These are phyloP conservation scores for Liasis olivaceus DNA, from an alignment of 2,797 vertebrate genomes.

Conservation along the genomic window DNA sequence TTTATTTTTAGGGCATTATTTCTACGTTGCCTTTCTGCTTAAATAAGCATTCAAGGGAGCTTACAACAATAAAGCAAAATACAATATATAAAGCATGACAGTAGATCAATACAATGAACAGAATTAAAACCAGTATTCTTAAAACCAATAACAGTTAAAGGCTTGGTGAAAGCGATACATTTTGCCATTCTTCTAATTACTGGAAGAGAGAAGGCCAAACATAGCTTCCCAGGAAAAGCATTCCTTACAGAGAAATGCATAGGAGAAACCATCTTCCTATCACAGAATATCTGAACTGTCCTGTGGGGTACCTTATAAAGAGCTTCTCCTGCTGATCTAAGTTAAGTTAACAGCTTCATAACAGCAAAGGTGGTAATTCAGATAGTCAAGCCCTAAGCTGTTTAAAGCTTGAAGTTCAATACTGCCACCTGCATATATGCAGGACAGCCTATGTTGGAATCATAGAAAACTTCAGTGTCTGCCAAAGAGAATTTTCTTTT, in stretches of 20 bases:
- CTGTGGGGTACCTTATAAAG: too few species aligned
- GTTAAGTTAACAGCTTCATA: background rate
- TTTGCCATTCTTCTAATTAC: background rate
- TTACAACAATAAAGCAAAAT: too few species aligned
- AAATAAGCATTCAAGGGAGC: too few species aligned
- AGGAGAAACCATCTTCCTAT: background rate
- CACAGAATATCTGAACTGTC: background rate
- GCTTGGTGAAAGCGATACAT: background rate
- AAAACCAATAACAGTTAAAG: background rate
- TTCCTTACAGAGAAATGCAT: background rate
- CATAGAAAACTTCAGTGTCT: background rate
- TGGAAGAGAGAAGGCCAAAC: background rate
- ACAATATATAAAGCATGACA: too few species aligned
- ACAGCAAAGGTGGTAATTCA: background rate
- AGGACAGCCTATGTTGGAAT: background rate
- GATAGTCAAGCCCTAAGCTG: background rate
- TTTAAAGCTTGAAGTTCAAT: background rate
- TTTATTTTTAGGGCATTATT: too few species aligned
- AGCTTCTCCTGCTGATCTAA: background rate
- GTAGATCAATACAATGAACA: background rate
- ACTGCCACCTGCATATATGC: background rate
- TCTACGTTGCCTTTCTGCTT: too few species aligned
- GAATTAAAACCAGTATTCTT: background rate
- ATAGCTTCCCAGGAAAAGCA: background rate
- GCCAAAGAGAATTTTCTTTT: background rate